Evolutionary conservation across 2,113 vertebrate genomes (phyloP).

Genomic region (Gobio gobio): DNA sequence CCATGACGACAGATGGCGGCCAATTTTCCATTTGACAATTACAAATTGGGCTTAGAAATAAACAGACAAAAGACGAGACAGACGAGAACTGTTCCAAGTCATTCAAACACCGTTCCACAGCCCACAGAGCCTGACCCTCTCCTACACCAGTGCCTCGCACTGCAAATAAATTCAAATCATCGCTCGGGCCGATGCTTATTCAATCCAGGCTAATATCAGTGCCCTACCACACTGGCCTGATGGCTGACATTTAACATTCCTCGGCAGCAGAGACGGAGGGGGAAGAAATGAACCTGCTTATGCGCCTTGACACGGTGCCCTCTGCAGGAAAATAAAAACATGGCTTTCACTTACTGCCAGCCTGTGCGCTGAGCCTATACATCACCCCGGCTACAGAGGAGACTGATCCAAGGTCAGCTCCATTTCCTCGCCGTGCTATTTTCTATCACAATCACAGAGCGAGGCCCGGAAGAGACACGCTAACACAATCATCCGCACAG

Average conservation of each 20-base stretch:
- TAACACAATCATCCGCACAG: conserved; percentile 47
- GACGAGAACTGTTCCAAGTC: conserved; percentile 4
- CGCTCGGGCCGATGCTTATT: conserved; percentile 43
- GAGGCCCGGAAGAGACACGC: conserved; percentile 22
- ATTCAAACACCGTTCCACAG: neutral
- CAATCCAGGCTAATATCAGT: conserved; percentile 48
- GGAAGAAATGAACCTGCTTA: conserved; percentile 78
- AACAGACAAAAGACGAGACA: neutral
- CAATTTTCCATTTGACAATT: conserved; percentile 48
- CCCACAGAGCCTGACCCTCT: neutral
- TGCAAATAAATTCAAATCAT: conserved; percentile 53
- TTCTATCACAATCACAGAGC: conserved; percentile 51
- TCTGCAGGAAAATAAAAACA: conserved; percentile 80
- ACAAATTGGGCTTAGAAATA: conserved; percentile 34
- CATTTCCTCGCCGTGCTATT: conserved; percentile 72
- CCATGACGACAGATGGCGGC: conserved; percentile 20
- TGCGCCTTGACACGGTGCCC: conserved; percentile 75
- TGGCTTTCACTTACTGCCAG: conserved; percentile 78
- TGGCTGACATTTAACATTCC: conserved; percentile 60
- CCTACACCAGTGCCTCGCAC: neutral
- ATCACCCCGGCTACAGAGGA: conserved; percentile 76
- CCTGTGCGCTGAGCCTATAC: conserved; percentile 71
- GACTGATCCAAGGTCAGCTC: conserved; percentile 78
- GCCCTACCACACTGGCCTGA: conserved; percentile 18
- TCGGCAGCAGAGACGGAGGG: conserved; percentile 42